These are phyloP conservation scores for Pogonomyrmex barbatus DNA, from an alignment of 1,140 invertebrate species.

Conservation along the genomic window DNA sequence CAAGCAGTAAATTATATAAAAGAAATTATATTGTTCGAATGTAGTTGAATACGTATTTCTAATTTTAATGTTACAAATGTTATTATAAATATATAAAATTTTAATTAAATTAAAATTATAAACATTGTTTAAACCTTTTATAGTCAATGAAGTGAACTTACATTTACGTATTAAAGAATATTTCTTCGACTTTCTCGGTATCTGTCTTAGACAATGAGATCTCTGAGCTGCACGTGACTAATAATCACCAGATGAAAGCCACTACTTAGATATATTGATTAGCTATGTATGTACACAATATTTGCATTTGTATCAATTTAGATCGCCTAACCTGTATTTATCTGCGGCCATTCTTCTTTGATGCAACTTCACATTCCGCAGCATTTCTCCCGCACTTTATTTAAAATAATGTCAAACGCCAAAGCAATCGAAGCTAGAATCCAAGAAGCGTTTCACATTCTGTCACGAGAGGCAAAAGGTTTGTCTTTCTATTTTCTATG, in stretches of 20 bases:
- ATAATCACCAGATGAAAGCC: constrained; percentile 3
- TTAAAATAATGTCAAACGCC: neutral
- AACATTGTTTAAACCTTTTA: neutral
- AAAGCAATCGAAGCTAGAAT: neutral
- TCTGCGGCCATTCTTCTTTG: too few species aligned
- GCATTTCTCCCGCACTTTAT: neutral
- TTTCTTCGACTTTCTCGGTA: neutral
- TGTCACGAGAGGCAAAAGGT: constrained; percentile 47
- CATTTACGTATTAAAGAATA: neutral
- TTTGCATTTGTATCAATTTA: neutral
- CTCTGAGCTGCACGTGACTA: constrained; percentile 17
- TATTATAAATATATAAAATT: neutral
- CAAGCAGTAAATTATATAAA: neutral
- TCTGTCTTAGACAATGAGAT: neutral
- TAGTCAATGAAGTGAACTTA: constrained; percentile 1
- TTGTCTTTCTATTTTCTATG: neutral
- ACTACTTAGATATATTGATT: neutral
- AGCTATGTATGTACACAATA: neutral
- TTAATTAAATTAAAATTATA: neutral
- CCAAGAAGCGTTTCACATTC: constrained; percentile 7
- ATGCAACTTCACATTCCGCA: neutral
- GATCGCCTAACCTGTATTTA: neutral
- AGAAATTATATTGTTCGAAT: neutral
- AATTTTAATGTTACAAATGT: neutral
- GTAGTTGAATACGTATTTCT: neutral